Evolutionary conservation across 2,888 invertebrate species (phyloP).

Genomic region (Caenorhabditis sulstoni): DNA sequence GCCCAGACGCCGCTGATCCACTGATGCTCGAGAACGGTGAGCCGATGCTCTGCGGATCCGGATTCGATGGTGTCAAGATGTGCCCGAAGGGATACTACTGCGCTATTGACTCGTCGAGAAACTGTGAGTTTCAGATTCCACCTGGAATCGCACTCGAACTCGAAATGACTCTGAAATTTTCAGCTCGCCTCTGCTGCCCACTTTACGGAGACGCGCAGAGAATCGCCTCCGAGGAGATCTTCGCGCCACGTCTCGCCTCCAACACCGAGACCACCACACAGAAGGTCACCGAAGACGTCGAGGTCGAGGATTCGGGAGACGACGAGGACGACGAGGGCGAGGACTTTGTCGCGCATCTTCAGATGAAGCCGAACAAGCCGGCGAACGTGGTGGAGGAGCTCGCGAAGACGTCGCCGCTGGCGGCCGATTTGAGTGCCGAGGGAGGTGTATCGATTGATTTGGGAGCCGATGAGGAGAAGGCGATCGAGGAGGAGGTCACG

Average conservation of each 20-base stretch:
- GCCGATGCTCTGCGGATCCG: conserved; percentile 76
- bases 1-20: conserved; percentile 74
- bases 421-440: conserved; percentile 55
- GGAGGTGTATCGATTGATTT: conserved; percentile 64
- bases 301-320: conserved; percentile 48
- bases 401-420: conserved; percentile 48
- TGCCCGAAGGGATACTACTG: conserved; percentile 80
- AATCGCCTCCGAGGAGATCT: conserved; percentile 73
- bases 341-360: conserved; percentile 54
- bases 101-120: conserved; percentile 74
- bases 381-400: conserved; percentile 45
- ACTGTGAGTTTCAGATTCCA: conserved; percentile 50
- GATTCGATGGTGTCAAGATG: conserved; percentile 79
- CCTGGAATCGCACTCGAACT: no score
- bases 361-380: conserved; percentile 55
- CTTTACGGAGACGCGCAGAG: conserved; percentile 71
- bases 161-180: neutral
- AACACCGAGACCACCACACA: conserved; percentile 32
- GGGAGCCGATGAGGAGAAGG: conserved; percentile 33
- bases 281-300: conserved; percentile 3
- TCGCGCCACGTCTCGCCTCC: conserved; percentile 60
- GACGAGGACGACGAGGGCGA: conserved; percentile 62
- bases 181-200: conserved; percentile 77
- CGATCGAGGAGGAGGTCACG: conserved; percentile 50
- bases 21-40: conserved; percentile 65